Evolutionary conservation across 2,797 vertebrate species (phyloP).

Genomic region (Sebastes jordani): DNA sequence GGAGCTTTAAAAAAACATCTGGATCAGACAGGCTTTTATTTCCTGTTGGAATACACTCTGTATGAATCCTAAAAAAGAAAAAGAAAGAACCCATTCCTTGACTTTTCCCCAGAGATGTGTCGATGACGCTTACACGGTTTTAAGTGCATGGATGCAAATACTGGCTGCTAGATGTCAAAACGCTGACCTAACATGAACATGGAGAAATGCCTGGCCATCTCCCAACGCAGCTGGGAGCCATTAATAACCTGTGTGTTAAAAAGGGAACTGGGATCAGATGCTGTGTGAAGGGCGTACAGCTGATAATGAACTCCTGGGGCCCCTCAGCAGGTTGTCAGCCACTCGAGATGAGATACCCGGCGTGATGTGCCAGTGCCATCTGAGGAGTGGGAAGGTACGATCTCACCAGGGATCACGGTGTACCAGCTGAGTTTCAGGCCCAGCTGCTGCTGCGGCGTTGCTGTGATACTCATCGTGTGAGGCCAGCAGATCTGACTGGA

Average conservation of each 20-base stretch:
- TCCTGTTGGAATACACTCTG: slow-evolving; percentile 7
- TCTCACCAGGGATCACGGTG: slow-evolving; percentile 5
- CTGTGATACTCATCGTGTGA: slow-evolving; percentile 1
- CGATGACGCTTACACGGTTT: not conserved
- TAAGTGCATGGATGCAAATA: not conserved
- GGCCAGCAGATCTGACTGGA: slow-evolving; percentile 42
- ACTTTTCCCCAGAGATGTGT: not conserved
- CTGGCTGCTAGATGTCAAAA: not conserved
- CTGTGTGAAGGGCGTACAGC: not conserved
- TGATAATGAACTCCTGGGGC: not conserved
- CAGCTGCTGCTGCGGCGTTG: not conserved
- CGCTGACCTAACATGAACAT: not conserved
- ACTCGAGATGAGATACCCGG: not conserved
- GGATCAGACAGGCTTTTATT: slow-evolving; percentile 3
- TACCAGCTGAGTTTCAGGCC: not conserved
- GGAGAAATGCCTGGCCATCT: not conserved
- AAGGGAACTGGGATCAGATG: slow-evolving; percentile 30
- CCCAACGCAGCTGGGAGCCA: not conserved
- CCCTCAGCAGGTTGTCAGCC: not conserved
- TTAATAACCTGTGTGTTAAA: slow-evolving; percentile 20
- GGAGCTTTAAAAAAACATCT: not conserved
- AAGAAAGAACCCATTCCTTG: not conserved
- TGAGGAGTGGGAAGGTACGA: slow-evolving; percentile 4
- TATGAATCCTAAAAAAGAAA: not conserved
- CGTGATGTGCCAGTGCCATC: not conserved